Base-by-base conservation (phyloP, 2,797 vertebrate genomes). In the Myoxocephalus aenaeus region DNA sequence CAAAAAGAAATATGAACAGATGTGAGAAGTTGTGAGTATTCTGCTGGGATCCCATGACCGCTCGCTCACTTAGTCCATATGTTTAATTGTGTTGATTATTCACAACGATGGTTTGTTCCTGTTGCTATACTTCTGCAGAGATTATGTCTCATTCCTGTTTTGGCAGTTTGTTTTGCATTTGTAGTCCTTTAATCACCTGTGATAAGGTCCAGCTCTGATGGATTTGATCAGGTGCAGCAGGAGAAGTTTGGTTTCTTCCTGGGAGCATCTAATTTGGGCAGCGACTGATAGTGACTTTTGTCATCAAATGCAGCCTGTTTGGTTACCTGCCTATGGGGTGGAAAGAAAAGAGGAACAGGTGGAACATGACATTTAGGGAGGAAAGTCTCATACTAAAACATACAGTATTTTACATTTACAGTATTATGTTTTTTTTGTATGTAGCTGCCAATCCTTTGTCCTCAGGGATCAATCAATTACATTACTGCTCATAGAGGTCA, bases 321-420 rank as follows among this genome's bases (percentile, higher is more conserved):
- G 79, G 94, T 96, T 42, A 99, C 97, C 90, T 97, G 95, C 2
- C 98, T 99, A 90, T 65, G 67, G 46, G 38, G 58, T 29, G 18
- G 17, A 67, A 51, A 73, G 44, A 36, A 50, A 51, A 65, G 20
- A 27, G 34, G 3, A 70, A 66, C 18, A 48, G n/a, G 27, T 56
- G 20, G 42, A 58, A 56, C 12, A 67, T 25, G 40, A 42, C 18
- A 59, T 32, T 62, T 10, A 76, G 29, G 7, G 22, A 48, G 53
- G 50, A 70, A 22, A 32, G 66, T 13, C 29, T 57, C 4, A 2
- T 14, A 57, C 32, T 34, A 0, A 57, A 57, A 57, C 54, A n/a
- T 73, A 50, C 18, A 50, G 46, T 50, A 48, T 56, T 8, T 14
- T 66, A 48, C 44, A 48, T 53, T 50, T 65, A 50, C 44, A 0